Conservation (phyloP, 2,888 invertebrate genomes). For the Agrotis exclamationis region DNA sequence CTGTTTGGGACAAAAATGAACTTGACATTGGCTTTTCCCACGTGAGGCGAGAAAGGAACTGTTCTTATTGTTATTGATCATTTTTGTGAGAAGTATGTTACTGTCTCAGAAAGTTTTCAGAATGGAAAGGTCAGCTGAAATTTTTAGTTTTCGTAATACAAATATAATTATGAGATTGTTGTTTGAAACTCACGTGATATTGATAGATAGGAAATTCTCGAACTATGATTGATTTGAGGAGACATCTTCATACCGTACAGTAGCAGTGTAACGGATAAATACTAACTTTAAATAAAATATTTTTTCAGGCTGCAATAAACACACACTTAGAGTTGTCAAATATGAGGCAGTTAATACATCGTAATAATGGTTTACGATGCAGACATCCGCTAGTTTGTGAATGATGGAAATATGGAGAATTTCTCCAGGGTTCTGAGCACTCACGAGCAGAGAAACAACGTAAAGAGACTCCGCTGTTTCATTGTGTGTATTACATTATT, state of each 20-base stretch:
- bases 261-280: too few species aligned
- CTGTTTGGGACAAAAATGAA: neutral
- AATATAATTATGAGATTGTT: too few species aligned
- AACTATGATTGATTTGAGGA: too few species aligned
- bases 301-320: neutral
- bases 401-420: slow-evolving; percentile 10
- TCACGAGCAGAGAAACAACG: neutral
- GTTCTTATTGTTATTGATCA: slow-evolving; percentile 1
- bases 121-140: neutral
- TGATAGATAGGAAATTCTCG: neutral
- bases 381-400: slow-evolving; percentile 16
- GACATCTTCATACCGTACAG: too few species aligned
- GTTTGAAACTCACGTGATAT: too few species aligned
- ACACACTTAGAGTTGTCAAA: slow-evolving; percentile 4
- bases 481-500: too few species aligned
- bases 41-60: neutral
- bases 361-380: slow-evolving; percentile 29
- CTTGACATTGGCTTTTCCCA: neutral
- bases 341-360: slow-evolving; percentile 28
- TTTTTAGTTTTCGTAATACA: neutral
- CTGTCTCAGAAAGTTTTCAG: neutral
- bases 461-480: too few species aligned
- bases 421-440: neutral
- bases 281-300: neutral
- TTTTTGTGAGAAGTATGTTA: neutral